Base-by-base conservation (phyloP, 37 sponge, comb jelly and placozoan genomes). In the Lycopodina hypogea region DNA sequence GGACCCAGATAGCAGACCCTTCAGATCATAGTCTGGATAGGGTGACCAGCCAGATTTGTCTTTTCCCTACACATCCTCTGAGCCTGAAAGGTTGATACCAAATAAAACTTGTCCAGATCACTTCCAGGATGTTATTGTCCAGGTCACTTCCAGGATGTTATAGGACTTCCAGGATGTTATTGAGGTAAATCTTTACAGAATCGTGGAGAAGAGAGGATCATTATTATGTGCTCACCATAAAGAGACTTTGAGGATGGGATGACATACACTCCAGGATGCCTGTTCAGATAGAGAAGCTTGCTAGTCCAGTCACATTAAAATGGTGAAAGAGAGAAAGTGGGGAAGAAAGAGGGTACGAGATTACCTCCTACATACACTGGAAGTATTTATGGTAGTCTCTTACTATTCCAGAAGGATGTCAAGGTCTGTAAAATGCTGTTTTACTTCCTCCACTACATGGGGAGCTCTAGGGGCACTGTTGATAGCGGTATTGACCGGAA, bases 231-330 rank as follows among this genome's bases (percentile, higher is more conserved):
- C n/a, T 40, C 32, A 90, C 91, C 91, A 62, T 72, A 71, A 35
- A 82, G 55, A 69, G 82, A 76, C 37, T 85, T 81, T 39, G 72
- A 33, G 0, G 91, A 90, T 32, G 86, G 91, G 1, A 85, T 59
- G 2, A 90, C 74, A 53, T 81, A 86, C 35, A 90, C 83, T 19
- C 86, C 86, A 41, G 35, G 59, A 15, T 80, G 71, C 69, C 62
- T 51, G 30, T 89, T 74, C 55, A 80, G 32, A 21, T 42, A 42
- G 29, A 89, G 48, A 41, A 86, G 74, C 39, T 86, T 86, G 35
- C 86, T 86, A 59, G 32, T 9, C 8, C 24, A 53, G 36, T 8
- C 59, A 56, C 14, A 21, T 71, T 39, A 19, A 8, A 7, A 29
- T 21, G 35, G 68, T 36, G 35, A 37, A 67, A 67, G 35, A 8